phyloP scores from a whole-genome alignment of 2,113 vertebrate genomes.

The Capreolus pygargus region DNA sequence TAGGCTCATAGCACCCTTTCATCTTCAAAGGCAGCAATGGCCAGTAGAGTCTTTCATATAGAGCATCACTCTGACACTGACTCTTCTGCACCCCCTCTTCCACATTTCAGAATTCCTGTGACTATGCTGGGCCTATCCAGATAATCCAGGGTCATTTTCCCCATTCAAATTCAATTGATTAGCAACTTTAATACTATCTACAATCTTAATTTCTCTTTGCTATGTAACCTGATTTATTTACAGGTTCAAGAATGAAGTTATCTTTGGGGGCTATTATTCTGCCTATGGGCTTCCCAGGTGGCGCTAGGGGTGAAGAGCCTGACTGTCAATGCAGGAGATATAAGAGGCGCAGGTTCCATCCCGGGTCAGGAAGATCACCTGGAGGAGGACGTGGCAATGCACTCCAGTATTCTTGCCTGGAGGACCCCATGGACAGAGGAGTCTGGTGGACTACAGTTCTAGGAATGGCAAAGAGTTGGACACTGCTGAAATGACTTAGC shows the following conservation, averaged over 20 bases:
- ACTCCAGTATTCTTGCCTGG: background rate
- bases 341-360: background rate
- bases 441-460: background rate
- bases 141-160: background rate
- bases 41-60: background rate
- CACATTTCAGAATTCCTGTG: background rate
- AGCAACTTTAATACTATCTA: background rate
- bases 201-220: background rate
- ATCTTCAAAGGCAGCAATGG: background rate
- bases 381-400: rapidly evolving
- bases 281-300: background rate
- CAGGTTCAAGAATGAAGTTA: background rate
- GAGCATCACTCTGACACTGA: background rate
- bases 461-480: background rate
- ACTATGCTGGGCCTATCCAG: background rate
- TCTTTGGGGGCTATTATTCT: background rate
- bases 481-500: background rate
- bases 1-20: background rate
- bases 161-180: background rate
- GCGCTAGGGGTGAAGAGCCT: background rate
- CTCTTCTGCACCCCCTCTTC: background rate
- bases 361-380: background rate
- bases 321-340: background rate
- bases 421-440: background rate
- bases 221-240: background rate